Evolutionary conservation across 1,140 invertebrate species (phyloP), one percentile per base, ranked within the genome.

Genomic region (Drosophila lacertosa): DNA sequence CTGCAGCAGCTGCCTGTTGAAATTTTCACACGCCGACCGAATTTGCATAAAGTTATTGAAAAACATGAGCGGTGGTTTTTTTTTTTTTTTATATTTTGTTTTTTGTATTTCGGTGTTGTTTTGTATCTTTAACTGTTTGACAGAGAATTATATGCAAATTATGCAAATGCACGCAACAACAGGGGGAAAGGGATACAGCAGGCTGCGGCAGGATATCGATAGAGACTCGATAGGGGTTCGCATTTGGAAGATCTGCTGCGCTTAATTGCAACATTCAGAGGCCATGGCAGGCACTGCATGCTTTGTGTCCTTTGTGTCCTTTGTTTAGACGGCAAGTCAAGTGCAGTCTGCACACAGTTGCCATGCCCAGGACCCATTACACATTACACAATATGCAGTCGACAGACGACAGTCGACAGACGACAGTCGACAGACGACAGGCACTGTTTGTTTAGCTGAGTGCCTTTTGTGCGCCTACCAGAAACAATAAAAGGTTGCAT

Each of bases 71-170:
- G 40, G 35, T 33, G 67, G 57, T 67, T 72, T 62, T n/a, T n/a
- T n/a, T n/a, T n/a, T n/a, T n/a, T n/a, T n/a, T n/a, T n/a, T n/a
- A n/a, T n/a, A n/a, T n/a, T n/a, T n/a, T n/a, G n/a, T n/a, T n/a
- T n/a, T 22, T 35, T 40, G 33, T 45, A 16, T 47, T 47, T 57
- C 40, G 55, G 4, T 58, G 55, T 58, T 58, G 55, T 65, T 64
- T 66, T 69, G 71, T 76, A 60, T 71, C 67, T 66, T 59, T 64
- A 74, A 74, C 26, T 53, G 78, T 59, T 54, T 76, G 78, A 82
- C 78, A 83, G 64, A 83, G 78, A 82, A 78, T 82, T 83, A 82
- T 82, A 68, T 83, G 79, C 42, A 83, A 84, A 79, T 83, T 83
- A 83, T 83, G 79, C 80, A 78, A 83, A 83, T 83, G 60, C 74